Evolutionary conservation across 2,113 vertebrate species (phyloP).

Genomic region (Megaleporinus macrocephalus): DNA sequence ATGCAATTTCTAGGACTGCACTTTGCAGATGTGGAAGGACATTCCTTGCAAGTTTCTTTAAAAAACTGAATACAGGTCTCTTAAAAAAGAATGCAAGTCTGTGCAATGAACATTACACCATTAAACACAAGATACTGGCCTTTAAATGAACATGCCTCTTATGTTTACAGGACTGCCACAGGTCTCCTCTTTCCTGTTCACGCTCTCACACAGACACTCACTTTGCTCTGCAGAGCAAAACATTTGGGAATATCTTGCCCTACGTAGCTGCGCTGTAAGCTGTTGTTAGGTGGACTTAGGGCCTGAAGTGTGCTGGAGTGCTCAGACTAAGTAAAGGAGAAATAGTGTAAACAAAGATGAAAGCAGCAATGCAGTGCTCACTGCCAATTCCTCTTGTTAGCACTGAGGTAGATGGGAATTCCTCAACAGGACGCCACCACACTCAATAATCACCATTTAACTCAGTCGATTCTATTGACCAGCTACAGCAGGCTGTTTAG

Average conservation of each 20-base stretch:
- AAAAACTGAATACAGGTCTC: no score
- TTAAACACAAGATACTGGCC: no score
- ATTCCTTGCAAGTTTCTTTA: no score
- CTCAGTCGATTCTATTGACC: background rate
- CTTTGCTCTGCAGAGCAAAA: background rate
- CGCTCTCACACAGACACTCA: background rate
- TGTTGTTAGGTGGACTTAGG: background rate
- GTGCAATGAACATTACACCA: no score
- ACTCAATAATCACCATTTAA: background rate
- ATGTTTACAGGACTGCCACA: background rate
- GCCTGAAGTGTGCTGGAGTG: slow-evolving; percentile 18
- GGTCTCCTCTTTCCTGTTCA: background rate
- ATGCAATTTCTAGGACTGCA: no score
- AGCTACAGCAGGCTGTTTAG: background rate
- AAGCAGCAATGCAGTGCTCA: background rate
- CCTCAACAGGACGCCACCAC: background rate
- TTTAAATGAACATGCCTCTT: no score
- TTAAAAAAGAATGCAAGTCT: no score
- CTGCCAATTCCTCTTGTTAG: background rate
- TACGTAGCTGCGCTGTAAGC: background rate
- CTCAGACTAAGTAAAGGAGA: background rate
- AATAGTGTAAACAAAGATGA: background rate
- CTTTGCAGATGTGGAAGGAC: no score
- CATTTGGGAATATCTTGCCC: background rate
- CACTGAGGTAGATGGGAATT: background rate